Evolutionary conservation across 2,888 invertebrate genomes (phyloP).

Genomic region (Ditylenchus weischeri): DNA sequence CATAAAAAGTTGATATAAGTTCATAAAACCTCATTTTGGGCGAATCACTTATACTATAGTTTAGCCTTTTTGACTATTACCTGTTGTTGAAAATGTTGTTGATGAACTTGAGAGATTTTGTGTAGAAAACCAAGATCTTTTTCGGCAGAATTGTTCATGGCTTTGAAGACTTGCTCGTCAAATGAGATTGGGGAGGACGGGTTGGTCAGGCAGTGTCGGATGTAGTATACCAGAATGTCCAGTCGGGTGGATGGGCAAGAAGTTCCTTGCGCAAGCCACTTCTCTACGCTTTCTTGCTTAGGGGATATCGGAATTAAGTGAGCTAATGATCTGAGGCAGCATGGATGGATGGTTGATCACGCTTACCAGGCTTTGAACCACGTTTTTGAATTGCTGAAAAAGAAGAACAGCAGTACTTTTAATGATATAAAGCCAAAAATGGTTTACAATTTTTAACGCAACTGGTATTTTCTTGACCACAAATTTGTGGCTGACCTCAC

Average conservation of each 20-base stretch:
- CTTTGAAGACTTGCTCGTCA: neutral
- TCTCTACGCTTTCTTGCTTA: no score
- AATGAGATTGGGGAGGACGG: neutral
- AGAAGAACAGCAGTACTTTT: no score
- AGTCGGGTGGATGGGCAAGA: no score
- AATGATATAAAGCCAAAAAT: neutral
- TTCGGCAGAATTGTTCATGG: neutral
- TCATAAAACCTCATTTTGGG: no score
- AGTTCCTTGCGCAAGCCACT: no score
- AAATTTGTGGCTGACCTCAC: constrained; percentile 1
- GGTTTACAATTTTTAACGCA: neutral
- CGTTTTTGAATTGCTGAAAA: constrained; percentile 5
- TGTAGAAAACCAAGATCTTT: constrained; percentile 1
- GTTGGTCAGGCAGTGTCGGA: neutral
- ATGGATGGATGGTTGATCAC: neutral
- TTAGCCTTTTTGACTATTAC: neutral
- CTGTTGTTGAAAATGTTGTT: neutral
- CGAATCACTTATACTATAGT: no score
- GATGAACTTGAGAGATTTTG: neutral
- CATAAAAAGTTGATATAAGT: no score
- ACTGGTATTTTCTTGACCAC: constrained; percentile 3
- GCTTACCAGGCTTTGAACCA: neutral
- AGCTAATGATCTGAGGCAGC: no score
- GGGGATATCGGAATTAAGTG: no score
- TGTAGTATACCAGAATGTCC: no score